These are phyloP conservation scores for Hydrophis major DNA, from an alignment of 2,797 vertebrate species.

Conservation along the genomic window DNA sequence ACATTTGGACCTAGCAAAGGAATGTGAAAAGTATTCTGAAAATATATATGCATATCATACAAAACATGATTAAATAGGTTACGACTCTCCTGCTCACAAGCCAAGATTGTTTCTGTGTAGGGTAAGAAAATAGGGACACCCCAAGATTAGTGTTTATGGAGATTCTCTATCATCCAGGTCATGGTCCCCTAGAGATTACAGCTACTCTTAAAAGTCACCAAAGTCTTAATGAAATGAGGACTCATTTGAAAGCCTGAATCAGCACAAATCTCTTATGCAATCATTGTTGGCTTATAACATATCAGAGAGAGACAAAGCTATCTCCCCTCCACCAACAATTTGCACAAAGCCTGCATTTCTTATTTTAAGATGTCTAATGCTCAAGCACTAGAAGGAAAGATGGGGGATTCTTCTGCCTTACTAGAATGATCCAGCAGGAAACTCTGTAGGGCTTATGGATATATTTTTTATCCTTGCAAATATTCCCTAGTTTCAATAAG, in stretches of 20 bases:
- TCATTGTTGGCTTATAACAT: neutral
- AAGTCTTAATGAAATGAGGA: neutral
- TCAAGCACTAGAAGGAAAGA: neutral
- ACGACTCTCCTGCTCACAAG: too few species aligned
- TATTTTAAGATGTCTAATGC: neutral
- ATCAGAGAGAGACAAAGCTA: neutral
- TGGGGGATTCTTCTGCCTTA: neutral
- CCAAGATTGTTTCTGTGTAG: neutral
- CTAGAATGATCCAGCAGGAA: neutral
- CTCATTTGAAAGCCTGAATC: neutral
- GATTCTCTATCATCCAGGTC: too few species aligned
- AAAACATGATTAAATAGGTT: neutral
- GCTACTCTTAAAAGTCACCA: neutral
- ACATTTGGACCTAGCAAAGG: neutral
- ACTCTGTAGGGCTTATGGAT: too few species aligned
- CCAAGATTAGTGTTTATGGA: neutral
- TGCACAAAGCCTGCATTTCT: neutral
- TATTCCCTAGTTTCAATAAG: neutral
- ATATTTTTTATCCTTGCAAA: neutral
- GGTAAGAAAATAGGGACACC: neutral
- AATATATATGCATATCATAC: neutral
- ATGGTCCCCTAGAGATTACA: neutral
- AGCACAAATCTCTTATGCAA: neutral
- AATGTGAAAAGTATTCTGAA: neutral
- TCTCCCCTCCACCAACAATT: neutral